Percentiles rank a stretch among this genome's conserved stretches.
phyloP scores from a whole-genome alignment of 2,888 invertebrate species.

The Tetranychus piercei region DNA sequence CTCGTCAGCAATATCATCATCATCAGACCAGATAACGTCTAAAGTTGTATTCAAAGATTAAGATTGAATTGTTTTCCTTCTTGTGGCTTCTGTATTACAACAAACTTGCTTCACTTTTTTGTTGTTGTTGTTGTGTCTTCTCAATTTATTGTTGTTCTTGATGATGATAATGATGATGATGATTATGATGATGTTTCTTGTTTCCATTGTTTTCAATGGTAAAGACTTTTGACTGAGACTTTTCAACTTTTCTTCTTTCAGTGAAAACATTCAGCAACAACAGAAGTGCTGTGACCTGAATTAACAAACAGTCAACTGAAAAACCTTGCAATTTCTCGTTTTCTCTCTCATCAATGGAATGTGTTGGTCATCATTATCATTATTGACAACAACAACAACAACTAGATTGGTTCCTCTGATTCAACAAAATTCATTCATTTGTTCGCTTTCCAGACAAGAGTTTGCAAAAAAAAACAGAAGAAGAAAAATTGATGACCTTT shows the following conservation, averaged over 20 bases:
- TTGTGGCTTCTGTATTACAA: neutral
- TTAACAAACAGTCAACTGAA: neutral
- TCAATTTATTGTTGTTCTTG: neutral
- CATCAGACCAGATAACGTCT: neutral
- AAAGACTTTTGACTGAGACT: neutral
- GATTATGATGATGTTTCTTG: neutral
- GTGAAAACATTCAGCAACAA: neutral
- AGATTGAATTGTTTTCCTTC: neutral
- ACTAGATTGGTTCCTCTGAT: too few relatives aligned
- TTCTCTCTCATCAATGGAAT: neutral
- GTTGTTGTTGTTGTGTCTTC: neutral
- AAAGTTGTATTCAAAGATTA: neutral
- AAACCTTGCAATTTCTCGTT: neutral
- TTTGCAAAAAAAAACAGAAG: too few relatives aligned
- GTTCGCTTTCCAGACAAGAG: too few relatives aligned
- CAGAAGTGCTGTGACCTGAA: neutral
- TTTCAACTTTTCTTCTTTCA: neutral
- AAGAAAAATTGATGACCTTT: too few relatives aligned
- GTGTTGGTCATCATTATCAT: neutral
- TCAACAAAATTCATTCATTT: too few relatives aligned
- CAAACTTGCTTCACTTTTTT: neutral
- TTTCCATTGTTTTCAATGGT: neutral
- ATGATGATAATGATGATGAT: too few relatives aligned
- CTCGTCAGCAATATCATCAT: neutral
- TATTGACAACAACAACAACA: too few relatives aligned